Base-by-base conservation (phyloP, 2,888 invertebrate species). In the Nipponacmea schrenckii region DNA sequence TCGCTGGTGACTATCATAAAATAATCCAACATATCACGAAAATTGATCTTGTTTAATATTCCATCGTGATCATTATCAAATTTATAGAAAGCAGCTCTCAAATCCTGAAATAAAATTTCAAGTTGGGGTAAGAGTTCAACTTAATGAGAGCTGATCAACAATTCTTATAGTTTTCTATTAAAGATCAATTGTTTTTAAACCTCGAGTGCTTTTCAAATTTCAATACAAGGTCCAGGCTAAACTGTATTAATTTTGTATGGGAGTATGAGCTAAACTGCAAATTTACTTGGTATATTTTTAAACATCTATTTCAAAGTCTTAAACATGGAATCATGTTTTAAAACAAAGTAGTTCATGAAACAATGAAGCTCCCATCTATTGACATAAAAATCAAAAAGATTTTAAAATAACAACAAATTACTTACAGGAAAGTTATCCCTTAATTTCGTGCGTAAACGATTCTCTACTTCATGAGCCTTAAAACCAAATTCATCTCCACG, bases 21-120 rank as follows among this genome's bases (percentile, higher is more conserved):
- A 0, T 85, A 78, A 74, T 87, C 85, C 66, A 87, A 77, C 75
- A 88, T 81, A 26, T 85, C 77, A 2, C 86, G 80, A 75, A 88
- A 87, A 77, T 84, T 85, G 8, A 76, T 75, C 73, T 82, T 85
- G 26, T 81, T 85, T 64, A 88, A 74, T 64, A 79, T 68, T 26
- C 88, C 88, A 45, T 77, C 80, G 71, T 86, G 86, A 73, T 84
- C 79, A 24, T 85, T 85, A 77, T 87, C 87, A 81, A 87, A 88
- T 76, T 88, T 88, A 78, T 87, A 85, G 74, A 88, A 88, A 7
- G 87, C 88, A 31, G 79, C 83, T 44, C 85, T 74, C 62, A 88
- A 73, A 77, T 85, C 84, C 88, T 88, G 80, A 24, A 79, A 77
- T 56, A 56, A 65, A 69, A 64, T 46, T 64, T 72, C 62, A 17